phyloP scores from a whole-genome alignment of 2,888 invertebrate species.

The Rhodophaea formosa region DNA sequence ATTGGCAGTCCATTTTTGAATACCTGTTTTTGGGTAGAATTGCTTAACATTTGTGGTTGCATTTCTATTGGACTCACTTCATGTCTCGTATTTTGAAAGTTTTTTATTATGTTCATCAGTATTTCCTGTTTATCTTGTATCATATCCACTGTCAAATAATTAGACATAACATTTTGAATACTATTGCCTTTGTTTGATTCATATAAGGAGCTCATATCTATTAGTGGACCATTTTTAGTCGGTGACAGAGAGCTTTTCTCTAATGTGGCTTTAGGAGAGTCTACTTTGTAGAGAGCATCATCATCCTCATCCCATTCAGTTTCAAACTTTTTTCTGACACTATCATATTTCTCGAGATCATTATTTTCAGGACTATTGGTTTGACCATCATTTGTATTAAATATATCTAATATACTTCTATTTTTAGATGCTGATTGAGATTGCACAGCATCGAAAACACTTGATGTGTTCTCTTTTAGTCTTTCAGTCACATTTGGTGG shows the following conservation, averaged over 20 bases:
- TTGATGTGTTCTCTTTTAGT: constrained; percentile 38
- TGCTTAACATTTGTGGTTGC: neutral
- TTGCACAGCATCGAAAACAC: constrained; percentile 64
- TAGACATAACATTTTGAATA: constrained; percentile 25
- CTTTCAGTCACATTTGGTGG: constrained; percentile 25
- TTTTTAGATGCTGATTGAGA: constrained; percentile 54
- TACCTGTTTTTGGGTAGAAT: neutral
- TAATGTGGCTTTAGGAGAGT: constrained; percentile 37
- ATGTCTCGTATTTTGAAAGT: constrained; percentile 43
- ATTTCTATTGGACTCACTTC: constrained; percentile 20
- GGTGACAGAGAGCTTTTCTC: constrained; percentile 32
- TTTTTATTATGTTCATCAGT: constrained; percentile 53
- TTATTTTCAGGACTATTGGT: constrained; percentile 44
- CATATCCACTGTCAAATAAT: constrained; percentile 39
- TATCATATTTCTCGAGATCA: constrained; percentile 49
- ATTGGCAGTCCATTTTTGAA: neutral
- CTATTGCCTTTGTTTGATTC: constrained; percentile 32
- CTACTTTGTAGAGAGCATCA: constrained; percentile 67
- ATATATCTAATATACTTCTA: constrained; percentile 71
- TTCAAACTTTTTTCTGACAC: constrained; percentile 51
- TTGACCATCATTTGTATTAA: constrained; percentile 43
- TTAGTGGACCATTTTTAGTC: constrained; percentile 31
- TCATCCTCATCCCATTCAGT: constrained; percentile 73
- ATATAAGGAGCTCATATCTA: constrained; percentile 48
- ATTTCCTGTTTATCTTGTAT: constrained; percentile 53